These are phyloP conservation scores for Sabatieria punctata DNA, from an alignment of 2,888 invertebrate species.

Conservation along the genomic window DNA sequence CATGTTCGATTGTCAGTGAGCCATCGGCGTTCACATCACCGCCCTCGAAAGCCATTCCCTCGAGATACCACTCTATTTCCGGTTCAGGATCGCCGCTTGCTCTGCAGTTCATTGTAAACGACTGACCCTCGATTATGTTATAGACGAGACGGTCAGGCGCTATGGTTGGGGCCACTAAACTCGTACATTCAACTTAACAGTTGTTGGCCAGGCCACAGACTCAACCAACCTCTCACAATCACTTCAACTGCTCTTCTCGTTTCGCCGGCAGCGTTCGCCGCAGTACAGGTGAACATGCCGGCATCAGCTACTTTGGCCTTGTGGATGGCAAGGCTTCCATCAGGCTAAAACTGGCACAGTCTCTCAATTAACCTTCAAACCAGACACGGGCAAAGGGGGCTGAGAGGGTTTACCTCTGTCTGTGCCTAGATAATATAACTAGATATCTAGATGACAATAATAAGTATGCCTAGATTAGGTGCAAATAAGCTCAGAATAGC, in stretches of 20 bases:
- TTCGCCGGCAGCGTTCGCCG: constrained; percentile 33
- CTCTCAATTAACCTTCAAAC: no score
- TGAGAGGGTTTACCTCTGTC: no score
- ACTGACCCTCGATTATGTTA: constrained; percentile 22
- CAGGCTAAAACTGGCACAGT: constrained; percentile 14
- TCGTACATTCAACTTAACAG: no score
- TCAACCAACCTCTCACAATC: constrained; percentile 7
- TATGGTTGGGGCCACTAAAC: constrained; percentile 16
- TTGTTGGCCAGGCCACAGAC: no score
- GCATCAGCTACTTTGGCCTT: constrained; percentile 13
- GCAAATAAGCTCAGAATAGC: no score
- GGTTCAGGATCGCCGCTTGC: constrained; percentile 21
- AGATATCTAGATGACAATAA: no score
- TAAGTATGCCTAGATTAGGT: no score
- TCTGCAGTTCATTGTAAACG: constrained; percentile 21
- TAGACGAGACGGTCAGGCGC: constrained; percentile 21
- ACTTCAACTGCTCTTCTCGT: constrained; percentile 16
- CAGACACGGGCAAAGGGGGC: no score
- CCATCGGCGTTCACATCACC: constrained; percentile 20
- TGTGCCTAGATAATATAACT: no score
- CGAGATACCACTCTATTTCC: constrained; percentile 12
- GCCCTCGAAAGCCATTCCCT: constrained; percentile 17
- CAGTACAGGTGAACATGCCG: constrained; percentile 36
- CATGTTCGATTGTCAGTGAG: constrained; percentile 17
- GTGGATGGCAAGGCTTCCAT: constrained; percentile 6